phyloP scores from a whole-genome alignment of 1,140 invertebrate genomes.

The Bombus impatiens region DNA sequence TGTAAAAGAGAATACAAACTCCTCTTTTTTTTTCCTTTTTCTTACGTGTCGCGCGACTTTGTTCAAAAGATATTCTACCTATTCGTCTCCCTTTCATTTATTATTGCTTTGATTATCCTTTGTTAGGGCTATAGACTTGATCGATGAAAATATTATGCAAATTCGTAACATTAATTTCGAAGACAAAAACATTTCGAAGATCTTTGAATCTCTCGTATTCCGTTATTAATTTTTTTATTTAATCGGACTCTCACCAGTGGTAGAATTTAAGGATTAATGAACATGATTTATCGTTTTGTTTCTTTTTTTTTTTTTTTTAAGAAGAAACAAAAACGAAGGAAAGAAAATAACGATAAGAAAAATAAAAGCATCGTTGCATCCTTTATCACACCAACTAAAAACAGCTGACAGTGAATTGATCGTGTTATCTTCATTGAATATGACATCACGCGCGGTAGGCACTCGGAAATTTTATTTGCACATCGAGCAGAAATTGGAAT shows the following conservation, averaged over 20 bases:
- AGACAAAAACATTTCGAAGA: not conserved
- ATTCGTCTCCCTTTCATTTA: not conserved
- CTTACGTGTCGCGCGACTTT: not conserved
- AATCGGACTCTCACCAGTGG: not conserved
- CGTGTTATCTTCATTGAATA: slow-evolving; percentile 12
- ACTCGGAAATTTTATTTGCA: slow-evolving; percentile 24
- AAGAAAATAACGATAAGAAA: too few species aligned
- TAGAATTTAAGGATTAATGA: not conserved
- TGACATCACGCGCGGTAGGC: not conserved
- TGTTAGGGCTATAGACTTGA: not conserved
- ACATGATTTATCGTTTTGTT: not conserved
- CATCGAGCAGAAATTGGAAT: slow-evolving; percentile 7
- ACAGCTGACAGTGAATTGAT: not conserved
- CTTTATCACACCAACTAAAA: not conserved
- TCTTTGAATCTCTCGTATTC: not conserved
- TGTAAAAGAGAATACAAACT: slow-evolving; percentile 1
- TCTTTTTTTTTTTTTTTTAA: too few species aligned
- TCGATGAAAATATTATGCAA: not conserved
- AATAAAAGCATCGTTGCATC: not conserved
- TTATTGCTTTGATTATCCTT: slow-evolving; percentile 1
- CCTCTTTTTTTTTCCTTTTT: not conserved
- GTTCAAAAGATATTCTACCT: not conserved
- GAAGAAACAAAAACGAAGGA: fast-evolving
- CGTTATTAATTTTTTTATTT: not conserved
- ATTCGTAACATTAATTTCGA: not conserved